Conservation (phyloP, 2,888 invertebrate genomes). For the Sisyra nigra region DNA sequence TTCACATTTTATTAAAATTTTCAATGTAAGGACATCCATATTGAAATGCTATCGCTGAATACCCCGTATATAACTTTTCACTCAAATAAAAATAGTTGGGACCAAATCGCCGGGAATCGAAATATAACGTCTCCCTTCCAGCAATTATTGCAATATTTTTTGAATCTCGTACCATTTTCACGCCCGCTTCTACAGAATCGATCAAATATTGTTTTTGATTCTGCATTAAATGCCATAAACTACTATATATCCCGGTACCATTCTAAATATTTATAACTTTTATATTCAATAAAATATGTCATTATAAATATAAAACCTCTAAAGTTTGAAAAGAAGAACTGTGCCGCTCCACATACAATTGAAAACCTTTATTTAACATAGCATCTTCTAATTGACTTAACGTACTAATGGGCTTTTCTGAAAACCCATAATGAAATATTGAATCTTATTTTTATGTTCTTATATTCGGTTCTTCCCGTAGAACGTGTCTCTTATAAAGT, state of each 20-base stretch:
- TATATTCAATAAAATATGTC: neutral
- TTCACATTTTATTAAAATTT: slow-evolving; percentile 53
- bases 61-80: slow-evolving; percentile 59
- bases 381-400: slow-evolving; percentile 46
- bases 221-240: slow-evolving; percentile 48
- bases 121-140: slow-evolving; percentile 58
- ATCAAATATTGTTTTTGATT: slow-evolving; percentile 34
- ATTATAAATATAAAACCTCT: slow-evolving; percentile 30
- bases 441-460: too few relatives aligned
- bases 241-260: slow-evolving; percentile 57
- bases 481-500: too few relatives aligned
- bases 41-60: slow-evolving; percentile 63
- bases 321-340: slow-evolving; percentile 55
- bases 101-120: slow-evolving; percentile 62
- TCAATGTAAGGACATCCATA: slow-evolving; percentile 59
- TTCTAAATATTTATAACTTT: slow-evolving; percentile 31
- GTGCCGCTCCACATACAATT: slow-evolving; percentile 53
- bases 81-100: slow-evolving; percentile 54
- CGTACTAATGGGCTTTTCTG: slow-evolving; percentile 50
- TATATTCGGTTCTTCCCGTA: too few relatives aligned
- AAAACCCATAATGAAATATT: slow-evolving; percentile 13
- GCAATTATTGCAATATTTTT: slow-evolving; percentile 48
- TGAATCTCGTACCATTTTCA: slow-evolving; percentile 42
- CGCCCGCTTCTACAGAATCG: slow-evolving; percentile 54
- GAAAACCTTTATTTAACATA: slow-evolving; percentile 45